Base-by-base conservation (phyloP, 1,140 invertebrate genomes). In the Luehdorfia chinensis region DNA sequence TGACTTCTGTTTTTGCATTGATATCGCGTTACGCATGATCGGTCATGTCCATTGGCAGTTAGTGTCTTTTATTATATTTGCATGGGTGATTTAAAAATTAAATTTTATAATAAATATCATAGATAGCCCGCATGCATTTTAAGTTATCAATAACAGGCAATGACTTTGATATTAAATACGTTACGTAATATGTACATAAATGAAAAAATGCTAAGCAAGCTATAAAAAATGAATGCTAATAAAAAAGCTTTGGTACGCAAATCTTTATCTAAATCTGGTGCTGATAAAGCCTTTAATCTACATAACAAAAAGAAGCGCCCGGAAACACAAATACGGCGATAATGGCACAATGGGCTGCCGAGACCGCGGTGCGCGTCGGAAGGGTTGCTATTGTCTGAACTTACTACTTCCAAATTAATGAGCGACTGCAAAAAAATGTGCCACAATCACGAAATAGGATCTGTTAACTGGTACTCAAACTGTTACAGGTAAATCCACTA, bases 371-470 rank as follows among this genome's bases (percentile, higher is more conserved):
- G 56, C 50, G 55, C 52, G 50, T 33, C 55, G 49, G 67, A 75
- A 83, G 75, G 80, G 78, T 77, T 75, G 61, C 63, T 46, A 71
- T 80, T 80, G 72, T 75, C 65, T 74, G 70, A 67, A 72, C 58
- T 60, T 68, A 75, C 77, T 69, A 72, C 75, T 78, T n/a, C 65
- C 71, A 84, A 84, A 84, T 84, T 84, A 84, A 84, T 85, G 81
- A 85, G 74, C 59, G 66, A 47, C 54, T 57, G 69, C 67, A 83
- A 80, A 83, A 21, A 84, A 85, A 83, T 73, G 71, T 71, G 67
- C 51, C 62, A 79, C 75, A 83, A 84, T 83, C 75, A 65, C 57
- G 76, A 71, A 52, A 80, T 74, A 68, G 73, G 71, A 84, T 84
- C 76, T 78, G 21, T 37, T 51, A 33, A 31, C 11, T 34, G 74